Percentiles rank a stretch among this genome's conserved stretches.
phyloP scores from a whole-genome alignment of 2,113 vertebrate genomes.

The Tetrax tetrax region DNA sequence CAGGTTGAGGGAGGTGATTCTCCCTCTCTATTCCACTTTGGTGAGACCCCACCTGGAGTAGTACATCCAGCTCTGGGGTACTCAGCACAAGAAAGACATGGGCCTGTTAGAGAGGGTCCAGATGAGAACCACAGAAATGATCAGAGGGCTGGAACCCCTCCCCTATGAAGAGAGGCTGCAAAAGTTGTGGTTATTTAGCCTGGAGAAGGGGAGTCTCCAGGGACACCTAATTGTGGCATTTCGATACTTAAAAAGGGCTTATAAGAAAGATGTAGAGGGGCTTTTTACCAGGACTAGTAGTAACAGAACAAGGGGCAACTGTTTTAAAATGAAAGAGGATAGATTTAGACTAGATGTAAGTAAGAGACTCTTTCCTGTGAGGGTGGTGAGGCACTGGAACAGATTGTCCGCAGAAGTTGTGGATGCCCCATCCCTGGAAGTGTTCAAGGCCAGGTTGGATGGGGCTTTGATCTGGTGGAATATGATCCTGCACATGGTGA shows the following conservation, averaged over 20 bases:
- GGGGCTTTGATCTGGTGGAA: neutral
- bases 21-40: fast-evolving
- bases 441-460: neutral
- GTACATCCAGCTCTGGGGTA: fast-evolving
- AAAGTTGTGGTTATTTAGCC: neutral
- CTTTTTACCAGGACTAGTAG: neutral
- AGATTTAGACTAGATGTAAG: neutral
- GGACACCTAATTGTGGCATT: neutral
- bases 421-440: neutral
- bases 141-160: neutral
- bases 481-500: fast-evolving
- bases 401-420: neutral
- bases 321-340: neutral
- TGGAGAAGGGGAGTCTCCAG: neutral
- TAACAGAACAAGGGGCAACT: neutral
- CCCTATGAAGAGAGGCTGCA: neutral
- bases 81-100: neutral
- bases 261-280: neutral
- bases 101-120: neutral
- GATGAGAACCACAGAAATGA: neutral
- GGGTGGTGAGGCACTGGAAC: neutral
- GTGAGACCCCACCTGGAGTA: neutral
- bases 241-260: neutral
- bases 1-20: neutral
- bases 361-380: neutral